phyloP scores from a whole-genome alignment of 2,113 vertebrate genomes.

The Heterocephalus glaber region DNA sequence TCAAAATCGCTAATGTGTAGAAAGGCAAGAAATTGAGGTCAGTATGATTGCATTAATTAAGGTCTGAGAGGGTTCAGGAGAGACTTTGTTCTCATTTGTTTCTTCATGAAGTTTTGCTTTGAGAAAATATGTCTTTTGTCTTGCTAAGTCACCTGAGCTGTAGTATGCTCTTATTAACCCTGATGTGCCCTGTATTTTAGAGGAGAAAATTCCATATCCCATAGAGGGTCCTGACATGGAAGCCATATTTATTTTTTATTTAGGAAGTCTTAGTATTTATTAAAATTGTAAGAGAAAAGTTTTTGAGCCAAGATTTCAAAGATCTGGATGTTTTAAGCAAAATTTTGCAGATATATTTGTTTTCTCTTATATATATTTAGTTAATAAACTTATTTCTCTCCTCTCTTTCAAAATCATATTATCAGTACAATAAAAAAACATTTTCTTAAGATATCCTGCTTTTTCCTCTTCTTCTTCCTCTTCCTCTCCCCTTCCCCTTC shows the following conservation, averaged over 20 bases:
- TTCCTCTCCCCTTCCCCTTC: too few relatives aligned
- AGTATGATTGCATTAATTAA: too few relatives aligned
- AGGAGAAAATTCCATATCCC: background rate
- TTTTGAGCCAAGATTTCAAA: slow-evolving; percentile 56
- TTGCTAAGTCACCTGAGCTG: background rate
- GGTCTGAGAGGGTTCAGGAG: background rate
- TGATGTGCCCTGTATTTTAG: background rate
- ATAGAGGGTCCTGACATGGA: background rate
- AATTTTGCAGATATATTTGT: background rate
- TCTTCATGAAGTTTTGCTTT: background rate
- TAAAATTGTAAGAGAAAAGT: slow-evolving; percentile 50
- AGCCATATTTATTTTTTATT: slow-evolving; percentile 40
- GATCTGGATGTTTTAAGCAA: slow-evolving; percentile 26
- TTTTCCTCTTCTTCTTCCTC: too few relatives aligned
- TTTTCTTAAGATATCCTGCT: background rate
- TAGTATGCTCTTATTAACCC: background rate
- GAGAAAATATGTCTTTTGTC: background rate
- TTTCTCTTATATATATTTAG: background rate
- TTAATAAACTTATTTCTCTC: background rate
- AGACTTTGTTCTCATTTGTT: background rate
- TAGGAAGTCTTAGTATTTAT: slow-evolving; percentile 63
- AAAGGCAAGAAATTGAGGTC: background rate
- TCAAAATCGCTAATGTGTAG: background rate
- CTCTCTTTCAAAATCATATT: background rate
- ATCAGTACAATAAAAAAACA: background rate